Percentiles rank a stretch among this genome's conserved stretches.
phyloP scores from a whole-genome alignment of 2,113 vertebrate species.

The Anthoscopus minutus region DNA sequence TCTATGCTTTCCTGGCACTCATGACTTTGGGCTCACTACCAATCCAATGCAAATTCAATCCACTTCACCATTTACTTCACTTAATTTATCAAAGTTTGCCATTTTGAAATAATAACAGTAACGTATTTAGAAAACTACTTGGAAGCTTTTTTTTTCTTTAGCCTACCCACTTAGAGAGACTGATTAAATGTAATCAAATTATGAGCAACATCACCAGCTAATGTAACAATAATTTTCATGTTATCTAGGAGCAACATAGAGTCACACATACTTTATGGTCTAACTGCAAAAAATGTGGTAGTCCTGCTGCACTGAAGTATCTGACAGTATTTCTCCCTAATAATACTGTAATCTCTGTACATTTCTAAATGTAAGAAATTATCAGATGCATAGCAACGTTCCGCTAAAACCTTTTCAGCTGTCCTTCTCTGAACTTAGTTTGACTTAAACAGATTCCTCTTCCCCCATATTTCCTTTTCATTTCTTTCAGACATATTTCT shows the following conservation, averaged over 20 bases:
- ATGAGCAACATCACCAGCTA: background rate
- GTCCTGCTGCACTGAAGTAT: background rate
- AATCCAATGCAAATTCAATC: background rate
- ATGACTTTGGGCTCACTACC: background rate
- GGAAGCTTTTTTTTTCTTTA: background rate
- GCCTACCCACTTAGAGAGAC: background rate
- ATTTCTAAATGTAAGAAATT: background rate
- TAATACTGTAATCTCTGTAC: background rate
- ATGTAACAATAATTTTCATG: background rate
- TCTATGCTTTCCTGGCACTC: background rate
- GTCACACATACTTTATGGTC: background rate
- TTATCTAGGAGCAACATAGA: background rate
- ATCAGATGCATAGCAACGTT: background rate
- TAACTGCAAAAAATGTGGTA: background rate
- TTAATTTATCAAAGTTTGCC: background rate
- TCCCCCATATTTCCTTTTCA: background rate
- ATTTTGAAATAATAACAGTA: background rate
- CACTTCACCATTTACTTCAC: background rate
- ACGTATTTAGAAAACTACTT: background rate
- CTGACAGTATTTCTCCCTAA: background rate
- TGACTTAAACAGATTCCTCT: background rate
- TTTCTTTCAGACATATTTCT: background rate
- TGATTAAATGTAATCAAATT: background rate
- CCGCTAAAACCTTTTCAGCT: background rate
- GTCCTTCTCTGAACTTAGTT: background rate